Base-by-base conservation (phyloP, 1,140 invertebrate species). In the Patella vulgata region DNA sequence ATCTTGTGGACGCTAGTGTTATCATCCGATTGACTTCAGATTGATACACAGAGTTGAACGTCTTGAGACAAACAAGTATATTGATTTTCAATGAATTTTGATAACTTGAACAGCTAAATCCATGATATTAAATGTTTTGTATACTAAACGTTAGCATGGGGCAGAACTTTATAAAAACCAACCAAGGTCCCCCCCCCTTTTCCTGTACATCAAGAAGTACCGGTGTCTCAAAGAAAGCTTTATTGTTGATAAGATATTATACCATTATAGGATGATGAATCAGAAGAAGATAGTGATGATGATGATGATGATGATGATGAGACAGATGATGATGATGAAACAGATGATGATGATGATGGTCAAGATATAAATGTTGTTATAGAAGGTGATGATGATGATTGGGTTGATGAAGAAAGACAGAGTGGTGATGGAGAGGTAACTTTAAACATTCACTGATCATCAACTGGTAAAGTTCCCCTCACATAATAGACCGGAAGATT, bases 351-450 rank as follows among this genome's bases (percentile, higher is more conserved):
- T 46, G 69, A 59, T 21, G 66, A 63, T 14, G 67, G 59, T 21
- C 47, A 58, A 28, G 60, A 65, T 23, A 75, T 80, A 23, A 75
- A 77, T 48, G 76, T 73, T 33, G 75, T 71, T 30, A 52, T 71
- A 4, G 74, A 78, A 39, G 72, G 73, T 27, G 80, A 82, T 58
- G 79, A 83, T 36, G 76, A 75, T 25, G 71, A 71, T 25, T 75
- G 71, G 48, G 36, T 73, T 8, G 77, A 76, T 27, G 81, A 76
- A 56, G 80, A 83, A 64, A 56, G 81, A 21, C 80, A 83, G 59
- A 82, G 84, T 68, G 84, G 82, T 17, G 84, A 84, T 75, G 82
- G 81, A 44, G 69, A 85, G 74, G 82, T 81, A 71, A 51, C 58
- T 48, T 21, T 28, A n/a, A 14, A 19, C n/a, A n/a, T 27, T 17